Evolutionary conservation across 2,797 vertebrate species (phyloP), one percentile per base, ranked within the genome.

Genomic region (Myotis myotis): DNA sequence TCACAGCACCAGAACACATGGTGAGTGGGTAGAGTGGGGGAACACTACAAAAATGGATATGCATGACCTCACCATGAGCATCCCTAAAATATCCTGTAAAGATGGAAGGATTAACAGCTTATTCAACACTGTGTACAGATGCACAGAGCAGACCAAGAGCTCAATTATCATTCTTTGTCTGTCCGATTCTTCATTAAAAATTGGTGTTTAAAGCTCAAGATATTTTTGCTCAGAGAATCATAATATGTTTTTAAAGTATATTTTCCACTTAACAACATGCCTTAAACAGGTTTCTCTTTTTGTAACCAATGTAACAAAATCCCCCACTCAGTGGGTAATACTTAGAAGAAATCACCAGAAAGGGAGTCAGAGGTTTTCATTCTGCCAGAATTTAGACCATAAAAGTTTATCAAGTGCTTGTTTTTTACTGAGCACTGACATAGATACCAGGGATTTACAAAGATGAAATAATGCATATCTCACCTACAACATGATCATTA

Each of bases 11-110:
- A 97, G 96, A 97, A 98, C 98, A 98, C 98, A 98, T 98, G 98
- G 98, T 98, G 98, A 98, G 98, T 98, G 96, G 98, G 98, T 96
- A 98, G 98, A 98, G 98, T 98, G 97, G 98, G 98, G 98, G 98
- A 98, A 97, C 93, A 70, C 97, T 91, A 95, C 97, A 98, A 95
- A 98, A 98, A 98, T 85, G 97, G 98, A 98, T 97, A 97, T 97
- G 97, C 90, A 98, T 98, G 98, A 98, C 98, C 98, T 97, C 98
- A 96, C 68, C 96, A 92, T 97, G 94, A 97, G 96, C 96, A 83
- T 94, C 94, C 97, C 97, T 96, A 98, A 98, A 98, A 98, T 98
- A 98, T 97, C 97, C 97, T 97, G 89, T 87, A 96, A 97, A 97
- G 94, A 97, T 95, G 97, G 92, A 97, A 96, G 95, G 97, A 98